A percentile compares a stretch with the other conserved stretches of the same genome.
These are phyloP conservation scores for Rallus crepitans DNA, from an alignment of 2,797 vertebrate species.

Conservation along the genomic window DNA sequence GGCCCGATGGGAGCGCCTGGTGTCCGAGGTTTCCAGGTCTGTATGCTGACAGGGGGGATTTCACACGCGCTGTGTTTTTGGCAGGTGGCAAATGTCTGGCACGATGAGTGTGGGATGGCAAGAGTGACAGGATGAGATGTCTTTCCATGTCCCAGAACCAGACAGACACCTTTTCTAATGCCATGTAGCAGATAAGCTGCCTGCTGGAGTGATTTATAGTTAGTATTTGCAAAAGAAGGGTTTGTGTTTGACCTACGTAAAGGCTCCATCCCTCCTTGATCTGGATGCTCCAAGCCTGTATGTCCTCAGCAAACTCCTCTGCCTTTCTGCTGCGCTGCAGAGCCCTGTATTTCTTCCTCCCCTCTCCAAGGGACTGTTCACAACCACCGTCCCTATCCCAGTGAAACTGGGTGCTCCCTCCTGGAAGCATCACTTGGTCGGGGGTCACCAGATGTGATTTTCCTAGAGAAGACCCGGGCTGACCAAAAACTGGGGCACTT, in stretches of 20 bases:
- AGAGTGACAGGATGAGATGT: neutral
- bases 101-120: neutral
- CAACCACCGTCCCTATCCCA: neutral
- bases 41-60: neutral
- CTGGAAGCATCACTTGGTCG: neutral
- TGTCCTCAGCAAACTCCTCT: neutral
- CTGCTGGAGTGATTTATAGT: neutral
- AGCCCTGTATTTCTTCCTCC: neutral
- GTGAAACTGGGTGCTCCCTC: neutral
- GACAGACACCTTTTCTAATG: neutral
- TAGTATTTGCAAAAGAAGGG: neutral
- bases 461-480: neutral
- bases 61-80: fast-evolving
- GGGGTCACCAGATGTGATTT: neutral
- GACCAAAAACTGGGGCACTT: neutral
- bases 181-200: fast-evolving
- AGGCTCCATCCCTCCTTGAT: neutral
- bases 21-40: conserved; percentile 93
- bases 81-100: neutral
- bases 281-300: neutral
- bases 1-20: conserved; percentile 87
- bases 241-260: fast-evolving
- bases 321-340: neutral
- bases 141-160: neutral
- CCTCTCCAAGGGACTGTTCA: neutral